phyloP scores from a whole-genome alignment of 2,888 invertebrate genomes.

The Formica aserva region DNA sequence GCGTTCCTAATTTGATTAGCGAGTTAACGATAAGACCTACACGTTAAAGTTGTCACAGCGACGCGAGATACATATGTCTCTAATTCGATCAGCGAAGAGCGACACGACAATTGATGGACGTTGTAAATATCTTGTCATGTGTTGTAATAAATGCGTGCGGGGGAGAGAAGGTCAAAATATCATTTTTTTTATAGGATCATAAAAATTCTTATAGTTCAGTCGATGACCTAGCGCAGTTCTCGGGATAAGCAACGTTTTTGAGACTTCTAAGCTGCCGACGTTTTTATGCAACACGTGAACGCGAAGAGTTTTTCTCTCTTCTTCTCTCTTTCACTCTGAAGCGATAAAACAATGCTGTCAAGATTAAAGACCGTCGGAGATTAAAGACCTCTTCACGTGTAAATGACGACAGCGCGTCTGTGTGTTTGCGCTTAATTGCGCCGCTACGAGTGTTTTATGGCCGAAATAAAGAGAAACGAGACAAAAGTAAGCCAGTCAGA shows the following conservation, averaged over 20 bases:
- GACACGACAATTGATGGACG: background rate
- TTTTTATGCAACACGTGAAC: slow-evolving; percentile 7
- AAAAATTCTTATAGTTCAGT: background rate
- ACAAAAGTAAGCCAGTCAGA: slow-evolving; percentile 5
- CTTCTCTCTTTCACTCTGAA: background rate
- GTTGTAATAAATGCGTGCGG: background rate
- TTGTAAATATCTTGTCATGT: background rate
- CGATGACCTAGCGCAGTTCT: background rate
- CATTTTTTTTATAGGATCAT: background rate
- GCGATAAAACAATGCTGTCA: slow-evolving; percentile 27
- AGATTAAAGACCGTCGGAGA: slow-evolving; percentile 29
- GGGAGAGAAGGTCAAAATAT: background rate
- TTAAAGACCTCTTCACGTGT: slow-evolving; percentile 26
- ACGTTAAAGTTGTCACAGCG: background rate
- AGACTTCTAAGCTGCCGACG: slow-evolving; percentile 19
- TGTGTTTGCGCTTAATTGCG: background rate
- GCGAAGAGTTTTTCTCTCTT: background rate
- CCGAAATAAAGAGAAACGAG: background rate
- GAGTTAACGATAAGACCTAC: background rate
- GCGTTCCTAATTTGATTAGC: slow-evolving; percentile 19
- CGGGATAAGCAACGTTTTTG: background rate
- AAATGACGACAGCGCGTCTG: slow-evolving; percentile 24
- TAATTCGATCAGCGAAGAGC: background rate
- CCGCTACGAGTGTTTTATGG: slow-evolving; percentile 8
- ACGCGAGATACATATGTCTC: background rate